Evolutionary conservation across 1,140 invertebrate genomes (phyloP).

Genomic region (Streblospio benedicti): DNA sequence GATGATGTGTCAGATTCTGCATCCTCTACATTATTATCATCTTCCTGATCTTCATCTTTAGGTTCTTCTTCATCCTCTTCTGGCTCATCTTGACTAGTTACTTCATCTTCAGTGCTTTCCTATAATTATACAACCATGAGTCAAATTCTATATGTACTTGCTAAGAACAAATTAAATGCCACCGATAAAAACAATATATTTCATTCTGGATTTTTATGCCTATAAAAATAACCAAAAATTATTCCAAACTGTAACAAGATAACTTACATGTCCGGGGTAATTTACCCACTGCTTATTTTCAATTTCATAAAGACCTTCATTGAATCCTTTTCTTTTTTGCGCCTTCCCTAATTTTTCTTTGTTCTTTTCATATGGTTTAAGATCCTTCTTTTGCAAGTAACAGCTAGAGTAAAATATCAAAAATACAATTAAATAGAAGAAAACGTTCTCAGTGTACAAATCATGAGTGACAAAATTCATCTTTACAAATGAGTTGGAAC

Average conservation of each 20-base stretch:
- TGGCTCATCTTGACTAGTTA: constrained; percentile 36
- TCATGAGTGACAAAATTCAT: background rate
- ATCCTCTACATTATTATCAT: constrained; percentile 20
- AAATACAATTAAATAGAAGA: no score
- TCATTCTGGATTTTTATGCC: background rate
- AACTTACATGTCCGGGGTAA: constrained; percentile 2
- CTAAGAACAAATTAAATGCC: background rate
- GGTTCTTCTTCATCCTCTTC: constrained; percentile 21
- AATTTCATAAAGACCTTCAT: constrained; percentile 60
- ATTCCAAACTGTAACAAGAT: background rate
- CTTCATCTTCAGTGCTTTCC: constrained; percentile 51
- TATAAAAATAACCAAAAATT: background rate
- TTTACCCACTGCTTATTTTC: constrained; percentile 50
- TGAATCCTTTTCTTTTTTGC: constrained; percentile 57
- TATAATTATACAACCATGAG: background rate
- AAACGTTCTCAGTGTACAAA: constrained; percentile 21
- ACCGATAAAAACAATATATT: background rate
- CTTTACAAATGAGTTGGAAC: background rate
- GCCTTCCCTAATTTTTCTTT: constrained; percentile 60
- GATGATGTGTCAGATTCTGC: background rate
- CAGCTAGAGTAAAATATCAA: constrained; percentile 46
- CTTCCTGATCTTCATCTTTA: constrained; percentile 21
- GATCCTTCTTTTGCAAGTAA: constrained; percentile 48
- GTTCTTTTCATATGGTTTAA: constrained; percentile 54
- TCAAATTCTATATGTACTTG: background rate